Evolutionary conservation across 1,140 invertebrate genomes (phyloP).

Genomic region (Drosophila sp.): DNA sequence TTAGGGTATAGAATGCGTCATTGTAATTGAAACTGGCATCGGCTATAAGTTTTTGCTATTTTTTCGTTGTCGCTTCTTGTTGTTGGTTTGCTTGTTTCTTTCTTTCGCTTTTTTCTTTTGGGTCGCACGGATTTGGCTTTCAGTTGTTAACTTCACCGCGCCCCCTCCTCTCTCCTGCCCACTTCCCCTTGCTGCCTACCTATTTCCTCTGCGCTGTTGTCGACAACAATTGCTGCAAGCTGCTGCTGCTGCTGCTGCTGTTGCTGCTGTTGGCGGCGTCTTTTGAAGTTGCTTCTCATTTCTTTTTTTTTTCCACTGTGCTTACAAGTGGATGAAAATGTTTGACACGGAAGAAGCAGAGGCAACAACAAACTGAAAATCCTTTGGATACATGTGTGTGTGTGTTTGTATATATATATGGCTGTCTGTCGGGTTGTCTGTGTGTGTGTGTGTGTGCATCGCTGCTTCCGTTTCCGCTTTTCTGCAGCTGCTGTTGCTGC

Average conservation of each 20-base stretch:
- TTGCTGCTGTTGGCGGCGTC: conserved; percentile 48
- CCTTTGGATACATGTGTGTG: conserved; percentile 61
- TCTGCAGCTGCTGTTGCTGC: conserved; percentile 46
- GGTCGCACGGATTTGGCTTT: conserved; percentile 48
- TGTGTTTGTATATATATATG: background rate
- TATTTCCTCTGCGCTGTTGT: background rate
- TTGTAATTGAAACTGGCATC: too few relatives aligned
- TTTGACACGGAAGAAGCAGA: conserved; percentile 66
- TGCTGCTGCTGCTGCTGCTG: conserved; percentile 26
- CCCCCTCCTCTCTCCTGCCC: background rate
- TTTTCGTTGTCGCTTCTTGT: background rate
- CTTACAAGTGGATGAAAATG: conserved; percentile 79
- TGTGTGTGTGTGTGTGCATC: conserved; percentile 38
- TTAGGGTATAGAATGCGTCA: too few relatives aligned
- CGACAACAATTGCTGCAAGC: conserved; percentile 35
- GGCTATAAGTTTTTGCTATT: background rate
- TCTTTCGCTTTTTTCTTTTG: conserved; percentile 35
- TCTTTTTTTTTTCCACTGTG: conserved; percentile 55
- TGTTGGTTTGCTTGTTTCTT: background rate
- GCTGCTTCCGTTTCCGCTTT: conserved; percentile 70
- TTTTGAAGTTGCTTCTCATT: conserved; percentile 54
- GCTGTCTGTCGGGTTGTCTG: conserved; percentile 24
- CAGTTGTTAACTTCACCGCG: conserved; percentile 4
- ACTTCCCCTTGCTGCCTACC: background rate
- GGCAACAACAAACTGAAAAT: conserved; percentile 45